phyloP scores from a whole-genome alignment of 30 jellyfish, hydroid and myxozoan species.

The Aurelia coerulea region DNA sequence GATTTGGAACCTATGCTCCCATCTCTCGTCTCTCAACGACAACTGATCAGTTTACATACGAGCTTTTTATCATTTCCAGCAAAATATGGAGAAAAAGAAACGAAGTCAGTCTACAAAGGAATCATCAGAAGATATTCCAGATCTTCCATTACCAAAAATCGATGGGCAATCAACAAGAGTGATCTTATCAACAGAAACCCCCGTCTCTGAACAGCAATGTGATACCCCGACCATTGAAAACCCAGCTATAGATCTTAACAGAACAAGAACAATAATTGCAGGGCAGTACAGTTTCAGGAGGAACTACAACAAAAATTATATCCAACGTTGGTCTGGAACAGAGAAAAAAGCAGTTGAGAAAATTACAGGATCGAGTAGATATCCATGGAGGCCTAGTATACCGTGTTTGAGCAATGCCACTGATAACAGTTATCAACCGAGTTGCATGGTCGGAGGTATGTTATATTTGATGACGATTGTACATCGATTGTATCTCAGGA shows the following conservation, averaged over 20 bases:
- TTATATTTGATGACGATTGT: too few relatives aligned
- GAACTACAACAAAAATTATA: constrained; percentile 59
- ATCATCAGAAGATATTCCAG: constrained; percentile 42
- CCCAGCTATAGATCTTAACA: constrained; percentile 47
- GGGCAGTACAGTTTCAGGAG: constrained; percentile 83
- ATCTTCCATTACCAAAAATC: constrained; percentile 75
- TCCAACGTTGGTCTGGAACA: constrained; percentile 83
- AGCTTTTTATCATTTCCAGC: constrained; percentile 39
- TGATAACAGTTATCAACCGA: constrained; percentile 70
- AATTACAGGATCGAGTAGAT: constrained; percentile 73
- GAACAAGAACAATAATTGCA: constrained; percentile 81
- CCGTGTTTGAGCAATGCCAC: constrained; percentile 80
- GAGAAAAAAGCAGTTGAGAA: constrained; percentile 65
- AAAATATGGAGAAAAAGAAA: constrained; percentile 61
- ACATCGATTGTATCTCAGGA: too few relatives aligned
- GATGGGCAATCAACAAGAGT: constrained; percentile 75
- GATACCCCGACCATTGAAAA: constrained; percentile 62
- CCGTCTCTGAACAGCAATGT: constrained; percentile 24
- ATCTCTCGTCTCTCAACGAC: too few relatives aligned
- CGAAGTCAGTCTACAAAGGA: not conserved
- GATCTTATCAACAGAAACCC: constrained; percentile 33
- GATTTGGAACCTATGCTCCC: too few relatives aligned
- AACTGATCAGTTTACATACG: too few relatives aligned
- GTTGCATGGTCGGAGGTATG: constrained; percentile 81
- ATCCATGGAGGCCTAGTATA: constrained; percentile 82